phyloP scores from a whole-genome alignment of 1,140 invertebrate genomes.

The Euschistus heros region DNA sequence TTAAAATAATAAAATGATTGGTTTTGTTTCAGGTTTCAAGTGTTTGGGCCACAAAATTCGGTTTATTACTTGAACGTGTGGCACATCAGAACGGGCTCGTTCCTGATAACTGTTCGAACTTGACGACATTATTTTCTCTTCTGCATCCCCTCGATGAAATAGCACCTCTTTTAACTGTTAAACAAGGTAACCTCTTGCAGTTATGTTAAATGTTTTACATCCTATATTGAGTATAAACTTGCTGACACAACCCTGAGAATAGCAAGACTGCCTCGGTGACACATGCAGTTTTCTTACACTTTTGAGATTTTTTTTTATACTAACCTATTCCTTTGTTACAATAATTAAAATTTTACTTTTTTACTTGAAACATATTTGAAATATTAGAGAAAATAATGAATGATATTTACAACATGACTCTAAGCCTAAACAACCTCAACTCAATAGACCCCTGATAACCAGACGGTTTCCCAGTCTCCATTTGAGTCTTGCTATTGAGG shows the following conservation, averaged over 20 bases:
- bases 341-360: no score
- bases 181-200: conserved; percentile 39
- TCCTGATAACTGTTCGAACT: conserved; percentile 25
- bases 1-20: no score
- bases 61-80: conserved; percentile 55
- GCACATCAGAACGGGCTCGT: neutral
- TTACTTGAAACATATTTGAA: no score
- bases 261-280: neutral
- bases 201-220: neutral
- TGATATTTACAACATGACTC: no score
- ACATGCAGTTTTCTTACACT: neutral
- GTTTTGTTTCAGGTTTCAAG: conserved; percentile 37
- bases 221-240: neutral
- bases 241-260: neutral
- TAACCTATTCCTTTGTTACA: no score
- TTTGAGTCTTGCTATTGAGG: no score
- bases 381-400: no score
- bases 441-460: no score
- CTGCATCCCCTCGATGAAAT: conserved; percentile 83
- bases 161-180: conserved; percentile 61
- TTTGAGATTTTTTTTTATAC: neutral
- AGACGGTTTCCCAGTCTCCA: no score
- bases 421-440: no score
- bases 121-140: conserved; percentile 68
- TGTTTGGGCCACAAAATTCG: conserved; percentile 66